Conservation (phyloP, 1,140 invertebrate genomes). For the Polyergus mexicanus region DNA sequence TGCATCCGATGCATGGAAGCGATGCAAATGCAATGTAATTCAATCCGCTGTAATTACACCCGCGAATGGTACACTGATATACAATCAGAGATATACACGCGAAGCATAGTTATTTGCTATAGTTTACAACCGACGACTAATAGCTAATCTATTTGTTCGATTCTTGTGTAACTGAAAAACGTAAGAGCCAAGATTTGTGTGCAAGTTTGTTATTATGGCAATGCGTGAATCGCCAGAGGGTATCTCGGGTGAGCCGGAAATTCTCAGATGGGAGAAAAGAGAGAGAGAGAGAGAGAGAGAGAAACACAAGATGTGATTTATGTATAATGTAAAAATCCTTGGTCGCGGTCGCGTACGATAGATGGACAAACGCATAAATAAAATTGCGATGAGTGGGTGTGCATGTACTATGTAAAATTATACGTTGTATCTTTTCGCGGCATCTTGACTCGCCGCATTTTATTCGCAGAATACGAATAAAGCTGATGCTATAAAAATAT, state of each 20-base stretch:
- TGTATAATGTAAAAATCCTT: conserved; percentile 50
- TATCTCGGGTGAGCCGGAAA: not conserved
- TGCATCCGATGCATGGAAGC: conserved; percentile 19
- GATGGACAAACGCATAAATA: conserved; percentile 3
- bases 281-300: too few species aligned
- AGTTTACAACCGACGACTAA: not conserved
- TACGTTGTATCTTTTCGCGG: not conserved
- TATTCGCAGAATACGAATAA: not conserved
- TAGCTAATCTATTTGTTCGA: not conserved
- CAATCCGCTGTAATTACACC: conserved; percentile 48
- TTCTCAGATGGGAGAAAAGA: not conserved
- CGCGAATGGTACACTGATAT: conserved; percentile 40
- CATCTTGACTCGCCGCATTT: conserved; percentile 11
- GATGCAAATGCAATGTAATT: conserved; percentile 52
- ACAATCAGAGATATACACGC: conserved; percentile 22
- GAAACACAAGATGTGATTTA: conserved; percentile 19
- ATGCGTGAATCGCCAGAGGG: not conserved
- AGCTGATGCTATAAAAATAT: not conserved
- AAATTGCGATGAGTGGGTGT: not conserved
- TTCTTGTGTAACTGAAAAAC: not conserved
- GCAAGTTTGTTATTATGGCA: not conserved
- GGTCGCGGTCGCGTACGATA: not conserved
- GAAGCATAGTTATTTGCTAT: conserved; percentile 29
- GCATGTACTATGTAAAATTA: conserved; percentile 25
- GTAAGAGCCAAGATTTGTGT: not conserved